Percentiles rank a stretch among this genome's conserved stretches.
These are phyloP conservation scores for Brachionus rotundiformis DNA, from an alignment of 1,140 invertebrate genomes.

Conservation along the genomic window DNA sequence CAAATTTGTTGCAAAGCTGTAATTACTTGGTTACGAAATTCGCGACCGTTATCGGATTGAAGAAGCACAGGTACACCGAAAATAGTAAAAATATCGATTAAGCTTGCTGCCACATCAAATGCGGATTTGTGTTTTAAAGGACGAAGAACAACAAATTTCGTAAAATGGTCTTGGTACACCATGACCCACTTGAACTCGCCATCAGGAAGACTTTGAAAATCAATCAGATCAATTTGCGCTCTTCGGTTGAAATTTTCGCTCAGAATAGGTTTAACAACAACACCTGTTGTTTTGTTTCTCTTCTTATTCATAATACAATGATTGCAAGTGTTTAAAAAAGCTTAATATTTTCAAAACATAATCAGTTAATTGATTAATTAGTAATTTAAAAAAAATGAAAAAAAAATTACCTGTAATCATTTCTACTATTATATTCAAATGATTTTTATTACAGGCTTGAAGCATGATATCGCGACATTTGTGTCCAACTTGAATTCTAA, in stretches of 20 bases:
- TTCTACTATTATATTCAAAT: neutral
- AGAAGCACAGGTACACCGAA: constrained; percentile 55
- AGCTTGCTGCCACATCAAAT: neutral
- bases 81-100: constrained; percentile 53
- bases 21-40: constrained; percentile 54
- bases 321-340: neutral
- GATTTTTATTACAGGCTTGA: neutral
- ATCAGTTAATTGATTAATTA: neutral
- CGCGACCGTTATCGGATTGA: constrained; percentile 54
- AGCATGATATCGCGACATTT: neutral
- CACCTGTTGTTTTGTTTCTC: neutral
- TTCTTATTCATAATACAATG: constrained; percentile 10
- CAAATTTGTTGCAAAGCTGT: constrained; percentile 54
- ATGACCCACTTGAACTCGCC: constrained; percentile 54
- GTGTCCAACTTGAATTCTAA: neutral
- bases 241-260: constrained; percentile 48
- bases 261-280: constrained; percentile 52
- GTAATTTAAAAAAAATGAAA: neutral
- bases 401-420: neutral
- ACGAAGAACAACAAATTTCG: constrained; percentile 53
- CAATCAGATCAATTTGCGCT: constrained; percentile 54
- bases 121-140: constrained; percentile 33
- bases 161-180: constrained; percentile 54
- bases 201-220: constrained; percentile 53
- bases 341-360: neutral